Percentiles rank a stretch among this genome's conserved stretches.
These are phyloP conservation scores for Zoanthus gigantus DNA, from an alignment of 92 coral and sea anemone genomes.

Conservation along the genomic window DNA sequence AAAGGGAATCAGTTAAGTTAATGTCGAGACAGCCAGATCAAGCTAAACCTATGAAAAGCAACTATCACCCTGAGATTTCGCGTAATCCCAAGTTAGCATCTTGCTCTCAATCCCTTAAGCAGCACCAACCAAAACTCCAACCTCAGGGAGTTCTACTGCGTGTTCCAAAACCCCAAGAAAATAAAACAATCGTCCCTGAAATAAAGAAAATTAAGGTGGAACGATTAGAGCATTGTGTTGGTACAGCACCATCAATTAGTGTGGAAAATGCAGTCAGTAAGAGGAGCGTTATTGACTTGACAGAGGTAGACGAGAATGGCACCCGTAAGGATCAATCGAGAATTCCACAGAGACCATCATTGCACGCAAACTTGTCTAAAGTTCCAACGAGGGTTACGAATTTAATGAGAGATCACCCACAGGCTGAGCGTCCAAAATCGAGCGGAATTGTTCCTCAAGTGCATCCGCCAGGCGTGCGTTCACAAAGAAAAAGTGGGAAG, in stretches of 20 bases:
- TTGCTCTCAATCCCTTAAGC: not conserved
- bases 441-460: not conserved
- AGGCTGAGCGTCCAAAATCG: constrained; percentile 19
- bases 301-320: constrained; percentile 25
- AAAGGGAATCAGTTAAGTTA: not conserved
- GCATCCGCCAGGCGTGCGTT: not conserved
- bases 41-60: not conserved
- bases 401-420: constrained; percentile 19
- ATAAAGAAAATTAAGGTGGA: constrained; percentile 38
- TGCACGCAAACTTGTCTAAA: constrained; percentile 10
- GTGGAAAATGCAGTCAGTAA: not conserved
- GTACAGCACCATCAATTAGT: constrained; percentile 8
- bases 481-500: not conserved
- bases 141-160: constrained; percentile 6
- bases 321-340: not conserved
- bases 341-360: not conserved
- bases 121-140: not conserved
- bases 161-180: constrained; percentile 17
- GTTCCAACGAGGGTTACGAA: constrained; percentile 15
- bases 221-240: constrained; percentile 11
- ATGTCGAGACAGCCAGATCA: constrained; percentile 2
- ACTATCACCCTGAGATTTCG: not conserved
- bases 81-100: not conserved
- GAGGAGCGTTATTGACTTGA: constrained; percentile 43
- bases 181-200: constrained; percentile 1